phyloP scores from a whole-genome alignment of 2,888 invertebrate genomes.

The Temnothorax rugatulus region DNA sequence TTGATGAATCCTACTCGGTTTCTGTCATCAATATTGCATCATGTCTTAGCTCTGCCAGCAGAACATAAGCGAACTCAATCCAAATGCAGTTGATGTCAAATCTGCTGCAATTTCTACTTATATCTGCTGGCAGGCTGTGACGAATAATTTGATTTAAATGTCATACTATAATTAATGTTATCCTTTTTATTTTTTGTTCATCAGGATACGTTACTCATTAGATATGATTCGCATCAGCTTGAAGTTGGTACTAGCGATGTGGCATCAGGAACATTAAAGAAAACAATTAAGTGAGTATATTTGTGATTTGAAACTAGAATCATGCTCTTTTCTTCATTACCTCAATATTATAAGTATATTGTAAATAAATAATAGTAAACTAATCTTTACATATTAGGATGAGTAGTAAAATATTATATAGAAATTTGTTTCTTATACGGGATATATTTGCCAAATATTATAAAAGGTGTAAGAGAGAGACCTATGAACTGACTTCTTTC shows the following conservation, averaged over 20 bases:
- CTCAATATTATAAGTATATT: background rate
- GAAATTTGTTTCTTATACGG: background rate
- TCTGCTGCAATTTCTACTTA: background rate
- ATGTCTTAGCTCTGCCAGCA: background rate
- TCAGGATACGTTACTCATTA: constrained; percentile 93
- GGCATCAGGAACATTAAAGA: constrained; percentile 94
- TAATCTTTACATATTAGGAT: background rate
- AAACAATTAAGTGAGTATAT: constrained; percentile 92
- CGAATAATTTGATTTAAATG: background rate
- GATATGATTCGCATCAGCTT: constrained; percentile 93
- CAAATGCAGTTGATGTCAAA: background rate
- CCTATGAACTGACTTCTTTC: constrained; percentile 9
- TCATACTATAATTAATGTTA: constrained; percentile 16
- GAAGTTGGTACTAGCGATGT: constrained; percentile 96
- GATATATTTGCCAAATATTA: constrained; percentile 19
- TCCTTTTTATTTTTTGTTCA: constrained; percentile 75
- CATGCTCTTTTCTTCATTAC: background rate
- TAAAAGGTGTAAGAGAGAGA: background rate
- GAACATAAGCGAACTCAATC: background rate
- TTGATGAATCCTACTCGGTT: background rate
- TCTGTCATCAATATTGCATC: background rate
- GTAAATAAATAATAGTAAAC: background rate
- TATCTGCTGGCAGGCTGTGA: background rate
- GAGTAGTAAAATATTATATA: constrained; percentile 2
- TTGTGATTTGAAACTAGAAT: background rate